Percentiles rank a stretch among this genome's conserved stretches.
Evolutionary conservation across 2,113 vertebrate genomes (phyloP).

Genomic region (Mus spicilegus): DNA sequence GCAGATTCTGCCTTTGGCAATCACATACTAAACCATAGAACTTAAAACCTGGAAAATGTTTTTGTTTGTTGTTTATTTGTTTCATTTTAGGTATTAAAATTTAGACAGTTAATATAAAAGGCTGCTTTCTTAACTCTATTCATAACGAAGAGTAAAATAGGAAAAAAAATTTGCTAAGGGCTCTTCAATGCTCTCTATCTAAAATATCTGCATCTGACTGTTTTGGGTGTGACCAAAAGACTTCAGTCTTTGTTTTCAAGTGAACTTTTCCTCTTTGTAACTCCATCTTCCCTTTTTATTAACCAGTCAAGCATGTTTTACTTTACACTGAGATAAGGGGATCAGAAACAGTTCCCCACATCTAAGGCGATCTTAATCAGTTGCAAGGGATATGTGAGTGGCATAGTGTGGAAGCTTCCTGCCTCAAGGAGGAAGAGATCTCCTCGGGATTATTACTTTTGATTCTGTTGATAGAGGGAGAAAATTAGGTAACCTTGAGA

Average conservation of each 20-base stretch:
- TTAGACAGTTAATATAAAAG: neutral
- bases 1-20: conserved; percentile 58
- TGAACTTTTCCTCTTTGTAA: conserved; percentile 72
- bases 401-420: conserved; percentile 79
- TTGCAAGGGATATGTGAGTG: conserved; percentile 79
- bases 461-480: conserved; percentile 77
- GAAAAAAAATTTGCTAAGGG: conserved; percentile 17
- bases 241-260: conserved; percentile 61
- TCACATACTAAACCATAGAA: conserved; percentile 25
- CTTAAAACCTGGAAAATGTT: neutral
- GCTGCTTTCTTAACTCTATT: conserved; percentile 27
- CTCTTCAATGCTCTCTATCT: neutral
- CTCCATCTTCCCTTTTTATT: conserved; percentile 80
- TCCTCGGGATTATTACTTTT: conserved; percentile 75
- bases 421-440: conserved; percentile 73
- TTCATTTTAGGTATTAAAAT: conserved; percentile 63
- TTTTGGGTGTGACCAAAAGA: conserved; percentile 71
- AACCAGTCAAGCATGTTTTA: conserved; percentile 75
- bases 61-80: conserved; percentile 61
- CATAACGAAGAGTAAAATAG: conserved; percentile 19
- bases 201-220: conserved; percentile 42
- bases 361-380: conserved; percentile 81
- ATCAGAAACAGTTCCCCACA: conserved; percentile 72
- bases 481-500: conserved; percentile 76
- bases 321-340: conserved; percentile 72